Evolutionary conservation across 2,113 vertebrate species (phyloP).

Genomic region (Scartelaos histophorus): DNA sequence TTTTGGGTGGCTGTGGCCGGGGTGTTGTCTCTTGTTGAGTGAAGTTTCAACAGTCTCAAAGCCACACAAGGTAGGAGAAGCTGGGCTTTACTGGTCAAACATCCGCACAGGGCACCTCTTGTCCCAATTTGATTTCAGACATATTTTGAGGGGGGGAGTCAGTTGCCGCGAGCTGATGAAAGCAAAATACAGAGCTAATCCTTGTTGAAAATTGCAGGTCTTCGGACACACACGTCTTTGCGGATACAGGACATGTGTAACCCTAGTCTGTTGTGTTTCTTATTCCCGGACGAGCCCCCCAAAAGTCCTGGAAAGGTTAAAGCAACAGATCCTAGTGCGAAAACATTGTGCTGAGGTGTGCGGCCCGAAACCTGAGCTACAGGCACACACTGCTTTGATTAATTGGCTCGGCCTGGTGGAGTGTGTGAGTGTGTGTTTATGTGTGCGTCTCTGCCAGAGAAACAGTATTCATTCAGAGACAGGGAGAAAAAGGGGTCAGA

Average conservation of each 20-base stretch:
- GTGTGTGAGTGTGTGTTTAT: constrained; percentile 63
- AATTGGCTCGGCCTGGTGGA: constrained; percentile 54
- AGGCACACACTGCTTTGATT: constrained; percentile 72
- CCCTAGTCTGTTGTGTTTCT: constrained; percentile 80
- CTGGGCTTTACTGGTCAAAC: constrained; percentile 67
- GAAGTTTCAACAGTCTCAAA: constrained; percentile 56
- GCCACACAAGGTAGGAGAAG: constrained; percentile 51
- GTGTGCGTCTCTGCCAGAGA: constrained; percentile 66
- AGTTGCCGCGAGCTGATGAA: constrained; percentile 75
- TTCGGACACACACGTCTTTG: constrained; percentile 30
- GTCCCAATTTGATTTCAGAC: constrained; percentile 73
- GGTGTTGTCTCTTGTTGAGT: constrained; percentile 63
- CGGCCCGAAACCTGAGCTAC: constrained; percentile 64
- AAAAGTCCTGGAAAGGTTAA: constrained; percentile 76
- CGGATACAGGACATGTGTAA: constrained; percentile 75
- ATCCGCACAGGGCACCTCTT: constrained; percentile 77
- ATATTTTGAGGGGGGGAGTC: constrained; percentile 65
- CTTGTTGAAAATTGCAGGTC: constrained; percentile 66
- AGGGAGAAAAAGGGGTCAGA: constrained; percentile 38
- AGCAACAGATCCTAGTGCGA: constrained; percentile 70
- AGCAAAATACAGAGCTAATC: constrained; percentile 81
- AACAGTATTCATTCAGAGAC: constrained; percentile 69
- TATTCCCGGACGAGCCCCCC: constrained; percentile 67
- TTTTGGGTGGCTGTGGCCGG: constrained; percentile 21
- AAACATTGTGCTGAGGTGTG: constrained; percentile 73